Evolutionary conservation across 2,888 invertebrate species (phyloP), one percentile per base, ranked within the genome.

Genomic region (Ornithoptera priamus): DNA sequence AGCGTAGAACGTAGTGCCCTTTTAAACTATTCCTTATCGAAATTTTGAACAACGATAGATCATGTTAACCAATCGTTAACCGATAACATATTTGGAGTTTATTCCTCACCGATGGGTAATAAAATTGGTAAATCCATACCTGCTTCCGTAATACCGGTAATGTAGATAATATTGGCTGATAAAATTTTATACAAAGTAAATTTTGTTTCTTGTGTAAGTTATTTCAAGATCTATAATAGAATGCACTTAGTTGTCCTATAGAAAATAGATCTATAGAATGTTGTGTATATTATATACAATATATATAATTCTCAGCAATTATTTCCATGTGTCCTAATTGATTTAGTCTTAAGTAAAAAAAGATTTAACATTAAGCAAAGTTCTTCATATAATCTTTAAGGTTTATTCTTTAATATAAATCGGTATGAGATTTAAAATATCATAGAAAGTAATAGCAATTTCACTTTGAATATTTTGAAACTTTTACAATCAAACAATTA

Each of bases 61-160:
- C 53, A 53, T 53, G 53, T 18, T 53, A 53, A 53, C n/a, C n/a
- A n/a, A 53, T 53, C 53, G 53, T 12, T 58, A 58, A 24, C 57
- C 20, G 57, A 22, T 58, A n/a, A 20, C 10, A 56, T 20, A 24
- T 58, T 58, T 58, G 8, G 22, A 10, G 22, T 58, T 58, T 58
- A 58, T 22, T 58, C 22, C 57, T 22, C 57, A 58, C 24, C 57
- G 57, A 24, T 58, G 57, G 57, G 57, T 58, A 58, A 58, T 58
- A 58, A 53, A 53, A n/a, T 18, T 4, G 53, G 10, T n/a, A n/a
- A 12, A 24, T 58, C 3, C 22, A 24, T 22, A 24, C 22, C n/a
- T 58, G 57, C 57, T 58, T 22, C 57, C 57, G 20, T 58, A 4
- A 58, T 22, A 22, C n/a, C 6, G 8, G 53, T n/a, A 53, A n/a